Percentiles rank a stretch among this genome's conserved stretches.
phyloP scores from a whole-genome alignment of 2,888 invertebrate genomes.

The Macropis europaea region DNA sequence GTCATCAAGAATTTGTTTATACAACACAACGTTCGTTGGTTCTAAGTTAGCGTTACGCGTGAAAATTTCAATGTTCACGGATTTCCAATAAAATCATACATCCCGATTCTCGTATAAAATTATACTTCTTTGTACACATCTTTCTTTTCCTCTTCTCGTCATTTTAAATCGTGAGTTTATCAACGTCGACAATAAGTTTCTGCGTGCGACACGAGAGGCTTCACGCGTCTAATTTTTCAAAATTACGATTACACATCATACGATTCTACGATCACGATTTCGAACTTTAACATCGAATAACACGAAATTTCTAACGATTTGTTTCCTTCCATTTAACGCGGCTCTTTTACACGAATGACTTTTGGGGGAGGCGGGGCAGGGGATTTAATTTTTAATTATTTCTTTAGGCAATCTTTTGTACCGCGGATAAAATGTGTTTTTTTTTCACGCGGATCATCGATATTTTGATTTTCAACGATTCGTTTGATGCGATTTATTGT shows the following conservation, averaged over 20 bases:
- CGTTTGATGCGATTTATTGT: slow-evolving; percentile 4
- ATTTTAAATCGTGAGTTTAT: slow-evolving; percentile 18
- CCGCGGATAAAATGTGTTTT: background rate
- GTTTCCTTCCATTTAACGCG: slow-evolving; percentile 4
- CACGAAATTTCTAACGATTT: slow-evolving; percentile 22
- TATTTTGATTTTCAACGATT: slow-evolving; percentile 27
- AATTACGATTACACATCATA: slow-evolving; percentile 27
- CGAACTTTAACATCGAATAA: slow-evolving; percentile 37
- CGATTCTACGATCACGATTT: slow-evolving; percentile 14
- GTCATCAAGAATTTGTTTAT: slow-evolving; percentile 33
- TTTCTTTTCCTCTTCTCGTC: slow-evolving; percentile 18
- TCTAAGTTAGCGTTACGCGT: slow-evolving; percentile 24
- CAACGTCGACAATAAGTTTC: background rate
- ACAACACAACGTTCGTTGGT: slow-evolving; percentile 22
- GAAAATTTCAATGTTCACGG: slow-evolving; percentile 26
- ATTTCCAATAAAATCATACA: slow-evolving; percentile 33
- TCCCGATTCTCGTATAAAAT: slow-evolving; percentile 41
- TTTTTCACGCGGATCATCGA: background rate
- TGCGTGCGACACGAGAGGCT: background rate
- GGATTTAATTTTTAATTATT: background rate
- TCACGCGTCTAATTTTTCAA: background rate
- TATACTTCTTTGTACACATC: slow-evolving; percentile 51
- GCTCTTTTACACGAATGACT: slow-evolving; percentile 13
- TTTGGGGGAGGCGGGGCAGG: background rate
- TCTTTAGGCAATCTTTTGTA: background rate